Base-by-base conservation (phyloP, 1,140 invertebrate species). In the Pseudomyrmex cubaensis region DNA sequence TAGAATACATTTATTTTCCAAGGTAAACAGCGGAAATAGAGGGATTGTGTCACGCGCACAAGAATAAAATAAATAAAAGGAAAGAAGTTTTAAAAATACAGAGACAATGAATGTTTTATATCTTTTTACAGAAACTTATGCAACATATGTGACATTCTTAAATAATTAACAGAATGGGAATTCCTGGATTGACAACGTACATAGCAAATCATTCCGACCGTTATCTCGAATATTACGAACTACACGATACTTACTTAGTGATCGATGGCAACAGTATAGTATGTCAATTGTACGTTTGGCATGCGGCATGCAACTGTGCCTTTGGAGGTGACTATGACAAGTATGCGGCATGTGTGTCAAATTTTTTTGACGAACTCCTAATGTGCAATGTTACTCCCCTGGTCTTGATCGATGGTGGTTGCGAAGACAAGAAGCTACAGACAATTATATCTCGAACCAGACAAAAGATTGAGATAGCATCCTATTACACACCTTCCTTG, bases 321-420 rank as follows among this genome's bases (percentile, higher is more conserved):
- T 98, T 98, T 93, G 97, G 97, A 17, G 98, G 98, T 0, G 97
- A 98, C 92, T 98, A 98, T 90, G 97, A 98, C 88, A 96, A 96
- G 87, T 98, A 96, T 93, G 96, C 95, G 2, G 89, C 95, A 17
- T 93, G 93, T 25, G 94, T 97, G 8, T 92, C 93, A 59, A 94
- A 95, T 15, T 98, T 98, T 90, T 98, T 98, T 88, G 94, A 96
- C 10, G 92, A 96, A 12, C 93, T 98, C 3, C 91, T 93, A 63
- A 95, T 96, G 90, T 98, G 98, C 90, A 96, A 97, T 64, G 94
- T 99, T 13, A 95, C 91, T n/a, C 95, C 97, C 0, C 95, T 97
- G 86, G 96, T 99, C 20, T 90, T 99, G 7, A 96, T 98, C 89
- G 98, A 99, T 94, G 98, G 98, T 1, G 96, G 97, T 84, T 95